Evolutionary conservation across 2,888 invertebrate species (phyloP).

Genomic region (Dryadula phaetusa): DNA sequence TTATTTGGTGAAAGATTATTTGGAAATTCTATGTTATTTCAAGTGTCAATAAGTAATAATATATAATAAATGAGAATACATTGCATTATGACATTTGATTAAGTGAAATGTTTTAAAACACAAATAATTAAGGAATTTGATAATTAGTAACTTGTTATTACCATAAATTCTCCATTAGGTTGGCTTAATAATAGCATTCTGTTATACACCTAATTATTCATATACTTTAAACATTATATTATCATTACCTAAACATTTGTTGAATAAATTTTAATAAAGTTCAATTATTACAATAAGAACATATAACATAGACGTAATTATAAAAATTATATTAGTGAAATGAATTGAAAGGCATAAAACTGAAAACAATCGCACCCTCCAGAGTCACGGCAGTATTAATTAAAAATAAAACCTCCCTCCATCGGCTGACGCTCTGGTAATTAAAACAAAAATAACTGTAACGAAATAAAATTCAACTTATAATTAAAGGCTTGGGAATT

Average conservation of each 20-base stretch:
- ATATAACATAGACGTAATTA: background rate
- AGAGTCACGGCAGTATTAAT: constrained; percentile 63
- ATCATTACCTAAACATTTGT: no score
- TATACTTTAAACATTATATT: no score
- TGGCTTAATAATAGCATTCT: no score
- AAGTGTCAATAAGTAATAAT: no score
- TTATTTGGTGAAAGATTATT: background rate
- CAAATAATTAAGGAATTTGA: no score
- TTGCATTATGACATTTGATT: no score
- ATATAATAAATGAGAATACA: no score
- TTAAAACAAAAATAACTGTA: constrained; percentile 68
- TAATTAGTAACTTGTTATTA: no score
- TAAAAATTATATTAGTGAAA: constrained; percentile 47
- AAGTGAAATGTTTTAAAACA: no score
- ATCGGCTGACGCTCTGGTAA: constrained; percentile 54
- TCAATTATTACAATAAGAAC: background rate
- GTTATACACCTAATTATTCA: no score
- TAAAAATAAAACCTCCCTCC: constrained; percentile 63
- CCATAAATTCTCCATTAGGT: no score
- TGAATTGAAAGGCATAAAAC: constrained; percentile 56
- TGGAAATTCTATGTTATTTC: background rate
- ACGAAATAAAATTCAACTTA: constrained; percentile 48
- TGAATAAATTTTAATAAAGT: no score
- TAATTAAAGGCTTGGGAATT: constrained; percentile 24
- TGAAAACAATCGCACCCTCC: constrained; percentile 55